phyloP scores from a whole-genome alignment of 2,797 vertebrate genomes.

The Perdix hodgsoniae region DNA sequence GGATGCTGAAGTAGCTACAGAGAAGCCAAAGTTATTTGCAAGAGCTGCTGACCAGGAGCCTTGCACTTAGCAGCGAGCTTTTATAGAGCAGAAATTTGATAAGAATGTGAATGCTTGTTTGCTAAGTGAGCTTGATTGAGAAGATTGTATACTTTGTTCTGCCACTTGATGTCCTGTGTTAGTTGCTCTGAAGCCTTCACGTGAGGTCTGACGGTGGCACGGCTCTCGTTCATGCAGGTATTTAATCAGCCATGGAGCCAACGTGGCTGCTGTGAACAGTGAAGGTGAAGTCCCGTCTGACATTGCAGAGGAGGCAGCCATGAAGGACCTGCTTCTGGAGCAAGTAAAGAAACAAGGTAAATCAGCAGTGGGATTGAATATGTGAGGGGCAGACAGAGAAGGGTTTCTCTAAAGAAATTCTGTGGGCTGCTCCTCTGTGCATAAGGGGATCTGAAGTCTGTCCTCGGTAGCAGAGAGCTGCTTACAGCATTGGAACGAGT shows the following conservation, averaged over 20 bases:
- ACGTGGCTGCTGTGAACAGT: constrained; percentile 81
- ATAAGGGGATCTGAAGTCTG: not conserved
- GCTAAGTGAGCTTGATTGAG: not conserved
- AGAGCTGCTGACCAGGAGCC: no score
- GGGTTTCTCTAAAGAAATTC: not conserved
- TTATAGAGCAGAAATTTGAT: no score
- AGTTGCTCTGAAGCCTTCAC: not conserved
- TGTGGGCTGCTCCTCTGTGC: not conserved
- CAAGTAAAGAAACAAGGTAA: constrained; percentile 84
- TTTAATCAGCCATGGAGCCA: constrained; percentile 81
- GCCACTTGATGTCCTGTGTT: not conserved
- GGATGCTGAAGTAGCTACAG: no score
- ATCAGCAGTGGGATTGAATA: accelerated
- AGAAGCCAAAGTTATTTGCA: no score
- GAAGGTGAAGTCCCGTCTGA: constrained; percentile 84
- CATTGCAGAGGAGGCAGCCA: constrained; percentile 83
- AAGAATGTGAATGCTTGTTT: no score
- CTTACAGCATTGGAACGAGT: not conserved
- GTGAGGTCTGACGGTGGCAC: not conserved
- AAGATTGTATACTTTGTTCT: not conserved
- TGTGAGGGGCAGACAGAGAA: not conserved
- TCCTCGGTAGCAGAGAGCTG: not conserved
- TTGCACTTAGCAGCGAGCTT: not conserved
- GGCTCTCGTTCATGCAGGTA: constrained; percentile 67
- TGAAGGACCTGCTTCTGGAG: constrained; percentile 85